Evolutionary conservation across 64 coral and sea anemone species (phyloP).

Genomic region (Astreopora myriophthalma): DNA sequence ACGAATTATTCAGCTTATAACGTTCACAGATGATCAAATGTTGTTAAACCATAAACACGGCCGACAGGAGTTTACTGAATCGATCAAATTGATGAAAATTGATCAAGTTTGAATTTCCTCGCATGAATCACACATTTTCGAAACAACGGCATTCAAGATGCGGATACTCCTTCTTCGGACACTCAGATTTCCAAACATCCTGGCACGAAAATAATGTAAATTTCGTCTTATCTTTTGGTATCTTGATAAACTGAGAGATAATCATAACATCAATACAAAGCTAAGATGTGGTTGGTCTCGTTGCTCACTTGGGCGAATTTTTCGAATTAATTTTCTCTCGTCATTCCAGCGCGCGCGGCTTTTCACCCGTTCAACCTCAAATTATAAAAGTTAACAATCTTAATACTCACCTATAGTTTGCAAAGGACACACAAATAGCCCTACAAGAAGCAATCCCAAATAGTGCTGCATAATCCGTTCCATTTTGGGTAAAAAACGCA

Average conservation of each 20-base stretch:
- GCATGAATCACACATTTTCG: too few species aligned
- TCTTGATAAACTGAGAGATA: not conserved
- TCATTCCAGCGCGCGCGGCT: not conserved
- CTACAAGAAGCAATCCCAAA: not conserved
- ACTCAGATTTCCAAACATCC: not conserved
- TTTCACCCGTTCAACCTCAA: not conserved
- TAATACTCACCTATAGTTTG: constrained; percentile 5
- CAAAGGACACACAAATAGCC: not conserved
- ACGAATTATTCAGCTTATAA: too few species aligned
- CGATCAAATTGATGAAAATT: too few species aligned
- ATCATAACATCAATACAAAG: not conserved
- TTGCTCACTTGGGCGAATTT: not conserved
- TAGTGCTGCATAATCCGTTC: not conserved
- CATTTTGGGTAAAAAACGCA: not conserved
- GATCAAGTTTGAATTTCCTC: too few species aligned
- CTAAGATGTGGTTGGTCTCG: not conserved
- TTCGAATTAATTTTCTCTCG: not conserved
- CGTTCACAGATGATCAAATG: too few species aligned
- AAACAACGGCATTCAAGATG: too few species aligned
- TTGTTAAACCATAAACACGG: too few species aligned
- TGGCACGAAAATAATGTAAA: too few species aligned
- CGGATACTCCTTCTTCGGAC: not conserved
- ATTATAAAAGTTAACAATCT: not conserved
- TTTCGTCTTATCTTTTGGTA: not conserved
- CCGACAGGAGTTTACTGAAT: too few species aligned